Base-by-base conservation (phyloP, 2,113 vertebrate species). In the Urocynchramus pylzowi region DNA sequence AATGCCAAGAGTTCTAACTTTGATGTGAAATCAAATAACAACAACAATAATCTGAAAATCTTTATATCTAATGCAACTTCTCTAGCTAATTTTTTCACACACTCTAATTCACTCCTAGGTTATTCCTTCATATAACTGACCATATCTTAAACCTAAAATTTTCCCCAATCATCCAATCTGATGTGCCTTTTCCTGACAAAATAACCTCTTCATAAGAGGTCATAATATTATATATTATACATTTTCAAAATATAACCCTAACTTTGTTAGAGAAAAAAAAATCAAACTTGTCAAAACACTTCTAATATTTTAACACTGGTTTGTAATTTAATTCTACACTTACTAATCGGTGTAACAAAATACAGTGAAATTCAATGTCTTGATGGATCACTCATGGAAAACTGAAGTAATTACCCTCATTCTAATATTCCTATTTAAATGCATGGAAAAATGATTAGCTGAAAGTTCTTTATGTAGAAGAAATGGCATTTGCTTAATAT, bases 351-450 rank as follows among this genome's bases (percentile, higher is more conserved):
- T 79, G 83, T 93, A 97, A 97, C 95, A 97, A 97, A 91, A 95
- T 95, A 96, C 84, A 90, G 80, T 93, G 68, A 91, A 98, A 97
- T 84, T 97, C 97, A 97, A 68, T 95, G 97, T 92, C 97, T 96
- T 98, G 98, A 98, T 97, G 94, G 98, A 98, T 98, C 97, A 96
- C 93, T 98, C 98, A 97, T 95, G 97, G 96, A 97, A 98, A 98
- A 98, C 98, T 98, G 81, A 98, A 98, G 98, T 98, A 98, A 98
- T 97, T 98, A 98, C 97, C 97, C 97, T 97, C 98, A 98, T 98
- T 98, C 98, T 98, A 99, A 99, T 99, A 99, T 98, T 99, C 98
- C 98, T 99, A 99, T 99, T 99, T 99, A 99, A 99, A 99, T 99
- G 99, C 99, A 99, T 99, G 98, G 98, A 97, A 98, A 98, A 98